Evolutionary conservation across 2,113 vertebrate genomes (phyloP), one percentile per base, ranked within the genome.

Genomic region (Rhombomys opimus): DNA sequence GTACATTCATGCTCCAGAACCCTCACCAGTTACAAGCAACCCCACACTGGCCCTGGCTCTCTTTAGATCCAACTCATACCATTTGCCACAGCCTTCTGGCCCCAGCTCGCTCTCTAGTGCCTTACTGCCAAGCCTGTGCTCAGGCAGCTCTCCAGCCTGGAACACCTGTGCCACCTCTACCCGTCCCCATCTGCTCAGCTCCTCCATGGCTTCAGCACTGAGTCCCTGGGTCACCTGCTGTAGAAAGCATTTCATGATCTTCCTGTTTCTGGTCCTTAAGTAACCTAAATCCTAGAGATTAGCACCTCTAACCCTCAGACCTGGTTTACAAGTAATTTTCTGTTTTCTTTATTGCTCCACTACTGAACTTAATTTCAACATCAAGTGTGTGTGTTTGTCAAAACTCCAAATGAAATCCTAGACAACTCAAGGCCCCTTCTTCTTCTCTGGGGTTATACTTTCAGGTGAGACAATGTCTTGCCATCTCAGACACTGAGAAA

Each of bases 341-440:
- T 63, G 25, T 38, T 65, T 95, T 82, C 67, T 73, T 70, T 72
- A 9, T 78, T 67, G 46, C 82, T 89, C 6, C 0, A 22, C 77
- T 63, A 80, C 61, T 38, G 17, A 87, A 25, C 41, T 78, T 50
- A 87, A 65, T 63, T 89, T 84, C 30, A 50, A 8, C 87, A 80
- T 75, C 52, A 93, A 80, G 78, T 3, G 5, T 38, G 46, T 54
- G 46, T 85, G 90, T 86, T 92, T 92, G 61, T 59, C 88, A 86
- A 86, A n/a, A 76, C 27, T 86, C 32, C 32, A 75, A 52, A 22
- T 22, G 22, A 73, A 70, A 72, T 91, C 46, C 54, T 72, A 22
- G 15, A 38, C 35, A 46, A 2, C 6, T 52, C 46, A 18, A 13
- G 20, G 72, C 57, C 27, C 10, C 9, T 15, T 57, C 73, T 52